A percentile compares a stretch with the other conserved stretches of the same genome.
Conservation (phyloP, 2,888 invertebrate genomes). For the Heliconius ethilla region DNA sequence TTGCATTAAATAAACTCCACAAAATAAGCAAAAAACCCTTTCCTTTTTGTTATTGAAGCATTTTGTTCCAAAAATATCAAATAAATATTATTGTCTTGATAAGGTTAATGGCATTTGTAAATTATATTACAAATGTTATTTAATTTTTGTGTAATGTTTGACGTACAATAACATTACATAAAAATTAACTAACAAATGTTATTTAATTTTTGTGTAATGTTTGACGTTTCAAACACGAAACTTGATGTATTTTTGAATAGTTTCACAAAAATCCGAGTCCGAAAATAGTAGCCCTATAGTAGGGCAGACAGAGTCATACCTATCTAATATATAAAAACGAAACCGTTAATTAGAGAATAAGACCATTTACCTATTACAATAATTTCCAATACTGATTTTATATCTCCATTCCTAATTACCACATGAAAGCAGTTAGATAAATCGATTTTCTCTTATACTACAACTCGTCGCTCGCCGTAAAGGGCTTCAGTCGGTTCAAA, state of each 20-base stretch:
- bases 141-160: no score
- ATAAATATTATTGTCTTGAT: background rate
- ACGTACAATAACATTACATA: no score
- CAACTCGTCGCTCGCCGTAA: slow-evolving; percentile 47
- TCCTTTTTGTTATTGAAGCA: background rate
- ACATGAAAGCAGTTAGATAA: slow-evolving; percentile 44
- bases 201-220: no score
- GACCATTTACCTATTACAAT: slow-evolving; percentile 2
- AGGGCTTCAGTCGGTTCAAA: slow-evolving; percentile 42
- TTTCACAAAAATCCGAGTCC: background rate
- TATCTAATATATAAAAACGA: background rate
- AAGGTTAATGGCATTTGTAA: background rate
- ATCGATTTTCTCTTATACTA: slow-evolving; percentile 60
- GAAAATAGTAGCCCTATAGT: no score
- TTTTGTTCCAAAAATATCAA: background rate
- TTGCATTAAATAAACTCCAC: background rate
- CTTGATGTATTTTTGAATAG: background rate
- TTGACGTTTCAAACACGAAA: background rate
- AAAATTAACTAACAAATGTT: background rate
- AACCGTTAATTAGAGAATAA: background rate
- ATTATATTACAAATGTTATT: no score
- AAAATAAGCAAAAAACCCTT: background rate
- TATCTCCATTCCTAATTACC: slow-evolving; percentile 50
- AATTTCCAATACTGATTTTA: slow-evolving; percentile 21
- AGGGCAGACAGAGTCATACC: no score